These are phyloP conservation scores for Orcinus orca DNA, from an alignment of 2,113 vertebrate species.

Conservation along the genomic window DNA sequence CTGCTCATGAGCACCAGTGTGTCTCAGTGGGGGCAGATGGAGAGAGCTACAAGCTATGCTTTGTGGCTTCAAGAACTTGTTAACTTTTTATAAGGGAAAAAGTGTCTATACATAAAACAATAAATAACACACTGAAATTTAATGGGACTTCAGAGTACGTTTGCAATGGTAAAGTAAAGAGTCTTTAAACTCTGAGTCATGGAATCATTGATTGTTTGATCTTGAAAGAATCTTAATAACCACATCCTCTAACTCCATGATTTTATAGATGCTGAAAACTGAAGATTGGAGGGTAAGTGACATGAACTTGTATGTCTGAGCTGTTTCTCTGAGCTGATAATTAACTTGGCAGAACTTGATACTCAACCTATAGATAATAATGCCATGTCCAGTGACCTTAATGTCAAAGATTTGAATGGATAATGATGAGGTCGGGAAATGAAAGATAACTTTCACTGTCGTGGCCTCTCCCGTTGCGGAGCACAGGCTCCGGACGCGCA, in stretches of 20 bases:
- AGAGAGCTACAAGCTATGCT: not conserved
- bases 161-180: not conserved
- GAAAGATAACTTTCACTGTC: not conserved
- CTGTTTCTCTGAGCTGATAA: not conserved
- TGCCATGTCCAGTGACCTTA: not conserved
- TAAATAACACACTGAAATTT: slow-evolving; percentile 12
- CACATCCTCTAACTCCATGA: not conserved
- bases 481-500: too few species aligned
- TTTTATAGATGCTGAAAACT: slow-evolving; percentile 3
- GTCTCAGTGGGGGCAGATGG: not conserved
- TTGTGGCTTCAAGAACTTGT: not conserved
- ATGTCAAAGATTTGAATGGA: not conserved
- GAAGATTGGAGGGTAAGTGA: not conserved
- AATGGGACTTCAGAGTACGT: not conserved
- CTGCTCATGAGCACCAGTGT: not conserved
- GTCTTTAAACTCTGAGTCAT: not conserved
- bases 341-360: not conserved
- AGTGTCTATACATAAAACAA: not conserved
- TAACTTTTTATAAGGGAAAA: slow-evolving; percentile 10
- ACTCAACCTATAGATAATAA: not conserved
- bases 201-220: not conserved
- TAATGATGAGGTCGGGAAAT: not conserved
- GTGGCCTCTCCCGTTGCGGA: too few species aligned
- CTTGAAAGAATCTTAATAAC: slow-evolving; percentile 47
- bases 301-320: not conserved